phyloP scores from a whole-genome alignment of 1,140 invertebrate genomes.

The Oncopodura yosiiana region DNA sequence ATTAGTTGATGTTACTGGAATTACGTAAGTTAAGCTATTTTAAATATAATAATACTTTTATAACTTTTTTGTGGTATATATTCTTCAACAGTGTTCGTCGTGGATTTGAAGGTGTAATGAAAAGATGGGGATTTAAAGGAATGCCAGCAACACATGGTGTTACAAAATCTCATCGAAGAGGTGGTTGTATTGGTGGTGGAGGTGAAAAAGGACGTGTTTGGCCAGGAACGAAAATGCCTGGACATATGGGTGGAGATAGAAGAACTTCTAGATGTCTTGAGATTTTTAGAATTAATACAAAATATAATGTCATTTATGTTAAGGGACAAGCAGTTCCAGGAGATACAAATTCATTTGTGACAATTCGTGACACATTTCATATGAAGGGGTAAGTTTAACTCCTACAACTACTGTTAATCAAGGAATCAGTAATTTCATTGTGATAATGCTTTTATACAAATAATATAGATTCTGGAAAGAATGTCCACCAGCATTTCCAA shows the following conservation, averaged over 20 bases:
- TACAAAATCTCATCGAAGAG: conserved; percentile 88
- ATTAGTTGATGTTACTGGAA: conserved; percentile 76
- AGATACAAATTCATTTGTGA: conserved; percentile 63
- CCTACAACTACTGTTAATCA: background rate
- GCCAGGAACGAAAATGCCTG: conserved; percentile 93
- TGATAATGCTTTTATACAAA: background rate
- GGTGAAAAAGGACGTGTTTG: conserved; percentile 74
- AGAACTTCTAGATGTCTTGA: conserved; percentile 56
- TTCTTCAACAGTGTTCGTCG: conserved; percentile 60
- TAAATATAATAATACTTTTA: background rate
- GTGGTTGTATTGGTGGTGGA: conserved; percentile 80
- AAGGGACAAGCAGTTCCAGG: conserved; percentile 71
- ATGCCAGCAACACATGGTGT: conserved; percentile 82
- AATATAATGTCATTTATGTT: conserved; percentile 86
- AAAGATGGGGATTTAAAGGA: conserved; percentile 90
- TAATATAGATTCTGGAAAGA: background rate
- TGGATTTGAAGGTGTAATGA: conserved; percentile 98
- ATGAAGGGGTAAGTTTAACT: conserved; percentile 45
- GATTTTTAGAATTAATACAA: conserved; percentile 84
- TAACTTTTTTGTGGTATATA: conserved; percentile 1
- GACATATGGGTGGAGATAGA: conserved; percentile 81
- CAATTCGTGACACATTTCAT: conserved; percentile 70
- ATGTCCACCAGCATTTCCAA: conserved; percentile 64
- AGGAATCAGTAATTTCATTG: background rate
- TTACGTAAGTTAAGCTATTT: conserved; percentile 70